Evolutionary conservation across 2,797 vertebrate genomes (phyloP).

Genomic region (Notoglanidium macrostoma): DNA sequence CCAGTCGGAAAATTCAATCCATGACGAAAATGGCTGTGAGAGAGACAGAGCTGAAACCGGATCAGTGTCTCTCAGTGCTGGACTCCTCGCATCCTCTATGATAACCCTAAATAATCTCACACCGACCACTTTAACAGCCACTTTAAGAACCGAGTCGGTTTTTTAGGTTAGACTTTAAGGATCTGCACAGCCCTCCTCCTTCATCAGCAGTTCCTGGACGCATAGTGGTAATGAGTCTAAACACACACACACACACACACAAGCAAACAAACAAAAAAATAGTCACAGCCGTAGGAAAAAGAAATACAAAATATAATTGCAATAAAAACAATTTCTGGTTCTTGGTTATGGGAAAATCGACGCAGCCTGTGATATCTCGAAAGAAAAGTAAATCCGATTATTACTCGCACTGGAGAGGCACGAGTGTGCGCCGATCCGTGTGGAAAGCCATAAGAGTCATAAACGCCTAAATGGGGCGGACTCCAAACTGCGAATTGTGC

Average conservation of each 20-base stretch:
- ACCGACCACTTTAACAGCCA: background rate
- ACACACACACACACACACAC: background rate
- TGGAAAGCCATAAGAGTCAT: constrained; percentile 25
- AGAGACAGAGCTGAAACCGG: background rate
- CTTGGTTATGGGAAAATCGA: background rate
- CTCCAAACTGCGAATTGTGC: too few species aligned
- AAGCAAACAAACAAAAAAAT: background rate
- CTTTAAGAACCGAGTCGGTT: background rate
- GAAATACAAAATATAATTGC: background rate
- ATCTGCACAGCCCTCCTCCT: background rate
- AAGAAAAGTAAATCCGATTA: constrained; percentile 38
- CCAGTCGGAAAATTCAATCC: constrained; percentile 32
- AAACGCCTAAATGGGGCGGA: background rate
- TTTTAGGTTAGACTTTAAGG: background rate
- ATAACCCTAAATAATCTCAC: constrained; percentile 2
- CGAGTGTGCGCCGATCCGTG: background rate
- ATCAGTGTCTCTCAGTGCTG: constrained; percentile 15
- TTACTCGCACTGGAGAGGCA: constrained; percentile 11
- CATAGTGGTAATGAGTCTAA: constrained; percentile 3
- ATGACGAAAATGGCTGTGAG: constrained; percentile 24
- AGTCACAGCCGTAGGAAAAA: background rate
- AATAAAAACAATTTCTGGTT: background rate
- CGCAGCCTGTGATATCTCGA: background rate
- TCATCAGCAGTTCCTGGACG: background rate
- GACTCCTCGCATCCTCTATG: constrained; percentile 4